Evolutionary conservation across 2,797 vertebrate genomes (phyloP).

Genomic region (Cyprinella venusta): DNA sequence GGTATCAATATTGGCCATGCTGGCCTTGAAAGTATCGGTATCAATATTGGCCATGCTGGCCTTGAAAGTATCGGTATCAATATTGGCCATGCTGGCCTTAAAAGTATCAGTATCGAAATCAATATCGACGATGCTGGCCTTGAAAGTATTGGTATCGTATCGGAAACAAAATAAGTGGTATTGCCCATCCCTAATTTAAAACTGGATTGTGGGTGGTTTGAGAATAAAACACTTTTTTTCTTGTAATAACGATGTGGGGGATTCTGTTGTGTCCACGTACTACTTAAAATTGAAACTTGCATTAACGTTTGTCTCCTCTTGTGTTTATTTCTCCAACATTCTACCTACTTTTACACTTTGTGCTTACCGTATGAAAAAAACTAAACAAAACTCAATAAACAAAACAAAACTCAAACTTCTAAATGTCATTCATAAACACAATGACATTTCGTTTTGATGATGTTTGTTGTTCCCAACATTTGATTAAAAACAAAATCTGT

Average conservation of each 20-base stretch:
- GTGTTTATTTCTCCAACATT: conserved; percentile 72
- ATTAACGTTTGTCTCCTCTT: conserved; percentile 57
- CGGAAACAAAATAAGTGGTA: too few species aligned
- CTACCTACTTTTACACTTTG: conserved; percentile 64
- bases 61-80: too few species aligned
- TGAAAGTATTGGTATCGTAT: too few species aligned
- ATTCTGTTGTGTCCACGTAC: background rate
- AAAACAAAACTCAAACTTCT: conserved; percentile 30
- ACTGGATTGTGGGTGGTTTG: background rate
- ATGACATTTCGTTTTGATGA: conserved; percentile 41
- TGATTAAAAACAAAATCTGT: conserved; percentile 51
- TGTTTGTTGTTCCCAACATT: conserved; percentile 60
- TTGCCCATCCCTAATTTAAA: background rate
- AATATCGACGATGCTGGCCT: too few species aligned
- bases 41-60: too few species aligned
- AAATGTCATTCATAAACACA: conserved; percentile 21
- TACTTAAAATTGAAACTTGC: background rate
- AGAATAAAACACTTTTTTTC: background rate
- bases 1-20: too few species aligned
- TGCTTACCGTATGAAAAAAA: conserved; percentile 17
- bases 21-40: too few species aligned
- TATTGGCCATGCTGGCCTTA: too few species aligned
- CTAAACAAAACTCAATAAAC: background rate
- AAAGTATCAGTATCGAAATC: too few species aligned
- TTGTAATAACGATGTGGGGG: background rate